Evolutionary conservation across 2,113 vertebrate species (phyloP).

Genomic region (Lathamus discolor): DNA sequence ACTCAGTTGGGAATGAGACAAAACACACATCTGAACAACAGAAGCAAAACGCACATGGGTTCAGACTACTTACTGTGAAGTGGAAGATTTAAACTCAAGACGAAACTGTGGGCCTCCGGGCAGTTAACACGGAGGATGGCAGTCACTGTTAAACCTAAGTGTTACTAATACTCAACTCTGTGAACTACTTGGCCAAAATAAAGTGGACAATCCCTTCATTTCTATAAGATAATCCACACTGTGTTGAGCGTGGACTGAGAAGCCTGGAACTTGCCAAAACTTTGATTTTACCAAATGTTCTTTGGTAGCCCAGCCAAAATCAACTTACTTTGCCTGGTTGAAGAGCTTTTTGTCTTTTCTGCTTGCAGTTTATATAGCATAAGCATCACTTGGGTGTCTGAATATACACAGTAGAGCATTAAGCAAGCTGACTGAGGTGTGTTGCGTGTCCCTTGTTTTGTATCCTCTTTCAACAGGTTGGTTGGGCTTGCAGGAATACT

Average conservation of each 20-base stretch:
- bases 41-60: background rate
- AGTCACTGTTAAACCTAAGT: background rate
- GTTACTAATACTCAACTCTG: background rate
- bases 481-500: background rate
- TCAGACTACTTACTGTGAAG: background rate
- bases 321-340: background rate
- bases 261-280: constrained; percentile 3
- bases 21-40: background rate
- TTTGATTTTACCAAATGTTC: constrained; percentile 29
- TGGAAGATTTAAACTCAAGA: background rate
- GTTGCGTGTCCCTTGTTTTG: background rate
- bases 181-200: background rate
- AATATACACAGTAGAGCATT: background rate
- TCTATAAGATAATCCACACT: constrained; percentile 1
- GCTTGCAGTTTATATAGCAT: background rate
- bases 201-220: constrained; percentile 14
- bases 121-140: background rate
- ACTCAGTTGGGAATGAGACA: background rate
- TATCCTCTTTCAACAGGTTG: background rate
- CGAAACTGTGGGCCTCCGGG: background rate
- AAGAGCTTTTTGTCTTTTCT: background rate
- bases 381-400: background rate
- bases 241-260: background rate
- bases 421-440: background rate
- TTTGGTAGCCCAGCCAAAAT: background rate